Evolutionary conservation across 1,140 invertebrate species (phyloP).

Genomic region (Pseudomyrmex gracilis): DNA sequence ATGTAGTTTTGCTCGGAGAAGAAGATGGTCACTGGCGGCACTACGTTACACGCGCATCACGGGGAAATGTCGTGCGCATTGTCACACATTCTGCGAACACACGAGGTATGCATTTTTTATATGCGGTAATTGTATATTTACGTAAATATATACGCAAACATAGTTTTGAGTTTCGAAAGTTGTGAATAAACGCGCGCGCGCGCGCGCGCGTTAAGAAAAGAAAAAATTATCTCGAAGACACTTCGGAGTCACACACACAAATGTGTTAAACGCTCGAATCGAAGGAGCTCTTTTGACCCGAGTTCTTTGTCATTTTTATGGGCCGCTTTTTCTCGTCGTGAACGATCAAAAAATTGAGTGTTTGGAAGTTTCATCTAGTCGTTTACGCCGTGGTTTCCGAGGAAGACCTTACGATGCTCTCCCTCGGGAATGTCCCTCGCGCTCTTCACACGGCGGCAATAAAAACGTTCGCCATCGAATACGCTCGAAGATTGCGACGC

Average conservation of each 20-base stretch:
- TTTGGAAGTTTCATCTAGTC: constrained; percentile 43
- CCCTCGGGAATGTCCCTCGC: constrained; percentile 27
- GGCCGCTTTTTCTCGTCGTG: background rate
- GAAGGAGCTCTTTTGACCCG: background rate
- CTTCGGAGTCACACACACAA: background rate
- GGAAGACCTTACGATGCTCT: background rate
- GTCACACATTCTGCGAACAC: background rate
- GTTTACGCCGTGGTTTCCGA: constrained; percentile 12
- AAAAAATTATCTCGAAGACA: too few relatives aligned
- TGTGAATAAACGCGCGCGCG: too few relatives aligned
- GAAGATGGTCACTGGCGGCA: constrained; percentile 31
- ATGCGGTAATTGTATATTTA: background rate
- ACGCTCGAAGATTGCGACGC: constrained; percentile 13
- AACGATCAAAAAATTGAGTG: constrained; percentile 48
- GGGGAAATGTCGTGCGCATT: background rate
- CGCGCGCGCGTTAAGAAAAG: too few relatives aligned
- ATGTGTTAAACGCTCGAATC: background rate
- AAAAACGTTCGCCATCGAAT: constrained; percentile 50
- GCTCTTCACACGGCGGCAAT: constrained; percentile 57
- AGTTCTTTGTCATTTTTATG: constrained; percentile 17
- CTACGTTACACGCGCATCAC: background rate
- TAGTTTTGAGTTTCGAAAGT: too few relatives aligned
- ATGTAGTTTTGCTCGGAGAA: constrained; percentile 41
- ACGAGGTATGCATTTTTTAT: background rate
- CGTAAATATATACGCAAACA: too few relatives aligned